phyloP scores from a whole-genome alignment of 1,140 invertebrate genomes.

The Homalodisca vitripennis region DNA sequence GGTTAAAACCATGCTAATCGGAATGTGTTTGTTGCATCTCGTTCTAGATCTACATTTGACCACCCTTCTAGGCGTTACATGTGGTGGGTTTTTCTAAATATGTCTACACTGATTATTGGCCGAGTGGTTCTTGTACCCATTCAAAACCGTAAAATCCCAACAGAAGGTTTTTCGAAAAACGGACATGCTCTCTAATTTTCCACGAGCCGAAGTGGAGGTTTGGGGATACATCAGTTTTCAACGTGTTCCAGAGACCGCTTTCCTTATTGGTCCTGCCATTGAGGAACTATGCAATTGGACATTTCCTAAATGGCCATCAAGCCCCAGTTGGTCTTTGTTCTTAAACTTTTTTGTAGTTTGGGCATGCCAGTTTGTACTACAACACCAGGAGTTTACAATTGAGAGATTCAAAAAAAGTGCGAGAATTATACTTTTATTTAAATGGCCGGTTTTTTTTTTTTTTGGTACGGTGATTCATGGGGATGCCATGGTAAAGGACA shows the following conservation, averaged over 20 bases:
- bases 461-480: constrained; percentile 41
- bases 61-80: constrained; percentile 2
- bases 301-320: not conserved
- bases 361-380: not conserved
- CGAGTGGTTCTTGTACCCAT: constrained; percentile 10
- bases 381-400: constrained; percentile 11
- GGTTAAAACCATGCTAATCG: no score
- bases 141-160: not conserved
- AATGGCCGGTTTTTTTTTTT: constrained; percentile 46
- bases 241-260: not conserved
- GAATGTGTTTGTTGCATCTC: no score
- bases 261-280: not conserved
- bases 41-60: not conserved
- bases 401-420: constrained; percentile 34
- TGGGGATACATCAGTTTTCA: not conserved
- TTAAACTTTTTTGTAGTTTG: not conserved
- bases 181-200: not conserved
- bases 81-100: not conserved
- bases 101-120: not conserved
- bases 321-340: not conserved
- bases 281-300: not conserved
- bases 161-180: not conserved
- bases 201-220: not conserved
- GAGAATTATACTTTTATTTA: constrained; percentile 41
- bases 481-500: constrained; percentile 41